These are phyloP conservation scores for Mionectes macconnelli DNA, from an alignment of 2,113 vertebrate species.

Conservation along the genomic window DNA sequence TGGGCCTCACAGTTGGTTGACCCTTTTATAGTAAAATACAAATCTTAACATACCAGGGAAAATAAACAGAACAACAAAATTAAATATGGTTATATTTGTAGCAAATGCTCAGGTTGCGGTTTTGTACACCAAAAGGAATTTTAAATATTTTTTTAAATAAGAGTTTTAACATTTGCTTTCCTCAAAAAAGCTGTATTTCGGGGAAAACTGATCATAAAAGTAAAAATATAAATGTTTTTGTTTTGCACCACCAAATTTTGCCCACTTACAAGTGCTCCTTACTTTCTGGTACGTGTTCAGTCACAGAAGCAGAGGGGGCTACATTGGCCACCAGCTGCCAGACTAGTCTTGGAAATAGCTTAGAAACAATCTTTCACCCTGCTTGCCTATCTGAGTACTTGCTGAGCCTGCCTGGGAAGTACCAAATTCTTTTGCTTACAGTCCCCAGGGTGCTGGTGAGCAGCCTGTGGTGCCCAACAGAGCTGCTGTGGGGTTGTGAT, in stretches of 20 bases:
- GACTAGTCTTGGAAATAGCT: neutral
- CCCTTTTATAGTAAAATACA: neutral
- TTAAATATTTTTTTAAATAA: neutral
- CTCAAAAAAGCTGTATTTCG: neutral
- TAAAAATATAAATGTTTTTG: neutral
- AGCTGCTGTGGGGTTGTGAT: neutral
- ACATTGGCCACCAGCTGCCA: neutral
- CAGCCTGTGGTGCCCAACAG: neutral
- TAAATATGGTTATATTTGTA: neutral
- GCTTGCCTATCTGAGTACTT: neutral
- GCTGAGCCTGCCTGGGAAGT: slow-evolving; percentile 18
- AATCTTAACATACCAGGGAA: neutral
- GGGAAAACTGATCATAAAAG: neutral
- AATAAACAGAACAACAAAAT: neutral
- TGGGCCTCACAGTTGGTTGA: neutral
- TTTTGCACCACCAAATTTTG: neutral
- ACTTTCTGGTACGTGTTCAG: neutral
- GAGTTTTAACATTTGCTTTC: neutral
- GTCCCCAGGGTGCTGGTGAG: neutral
- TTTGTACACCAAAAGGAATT: neutral
- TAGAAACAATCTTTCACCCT: neutral
- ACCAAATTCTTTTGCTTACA: neutral
- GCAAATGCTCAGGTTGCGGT: neutral
- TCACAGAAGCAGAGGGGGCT: neutral
- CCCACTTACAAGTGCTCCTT: neutral